A percentile compares a stretch with the other conserved stretches of the same genome.
Conservation (phyloP, 1,140 invertebrate genomes). For the Nebria ingens region DNA sequence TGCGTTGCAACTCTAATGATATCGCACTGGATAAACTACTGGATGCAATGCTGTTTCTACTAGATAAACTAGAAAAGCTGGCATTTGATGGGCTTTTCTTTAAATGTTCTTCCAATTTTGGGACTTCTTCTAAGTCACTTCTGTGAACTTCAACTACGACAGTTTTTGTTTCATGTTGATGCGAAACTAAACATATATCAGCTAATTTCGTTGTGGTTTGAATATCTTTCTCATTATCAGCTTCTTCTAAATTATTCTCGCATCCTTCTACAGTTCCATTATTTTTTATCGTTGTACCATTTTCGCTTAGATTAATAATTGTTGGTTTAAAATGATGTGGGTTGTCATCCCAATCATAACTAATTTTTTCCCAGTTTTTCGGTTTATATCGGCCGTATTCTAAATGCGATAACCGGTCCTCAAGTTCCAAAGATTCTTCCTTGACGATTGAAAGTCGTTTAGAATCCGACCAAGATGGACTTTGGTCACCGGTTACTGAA, state of each 20-base stretch:
- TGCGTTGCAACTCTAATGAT: constrained; percentile 49
- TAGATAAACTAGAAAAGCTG: constrained; percentile 26
- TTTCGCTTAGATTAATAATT: constrained; percentile 55
- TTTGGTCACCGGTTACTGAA: constrained; percentile 60
- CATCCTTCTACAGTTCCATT: constrained; percentile 31
- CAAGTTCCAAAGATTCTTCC: constrained; percentile 44
- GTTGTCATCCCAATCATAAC: constrained; percentile 40
- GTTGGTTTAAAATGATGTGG: constrained; percentile 41
- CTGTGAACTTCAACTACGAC: constrained; percentile 51
- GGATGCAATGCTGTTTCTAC: constrained; percentile 23
- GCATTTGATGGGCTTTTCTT: constrained; percentile 26
- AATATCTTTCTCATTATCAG: constrained; percentile 12
- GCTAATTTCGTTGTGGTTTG: constrained; percentile 17
- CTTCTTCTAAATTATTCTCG: constrained; percentile 15
- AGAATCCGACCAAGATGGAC: constrained; percentile 47
- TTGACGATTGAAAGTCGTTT: constrained; percentile 57
- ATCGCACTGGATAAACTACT: constrained; percentile 44
- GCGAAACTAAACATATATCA: constrained; percentile 25
- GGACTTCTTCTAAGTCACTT: constrained; percentile 27
- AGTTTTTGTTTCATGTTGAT: constrained; percentile 42
- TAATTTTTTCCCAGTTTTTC: constrained; percentile 32
- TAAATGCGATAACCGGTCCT: constrained; percentile 35
- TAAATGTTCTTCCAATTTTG: constrained; percentile 20
- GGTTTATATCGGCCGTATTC: constrained; percentile 19
- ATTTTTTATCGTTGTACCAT: constrained; percentile 52